A percentile compares a stretch with the other conserved stretches of the same genome.
Evolutionary conservation across 2,888 invertebrate species (phyloP).

Genomic region (Sesamia inferens): DNA sequence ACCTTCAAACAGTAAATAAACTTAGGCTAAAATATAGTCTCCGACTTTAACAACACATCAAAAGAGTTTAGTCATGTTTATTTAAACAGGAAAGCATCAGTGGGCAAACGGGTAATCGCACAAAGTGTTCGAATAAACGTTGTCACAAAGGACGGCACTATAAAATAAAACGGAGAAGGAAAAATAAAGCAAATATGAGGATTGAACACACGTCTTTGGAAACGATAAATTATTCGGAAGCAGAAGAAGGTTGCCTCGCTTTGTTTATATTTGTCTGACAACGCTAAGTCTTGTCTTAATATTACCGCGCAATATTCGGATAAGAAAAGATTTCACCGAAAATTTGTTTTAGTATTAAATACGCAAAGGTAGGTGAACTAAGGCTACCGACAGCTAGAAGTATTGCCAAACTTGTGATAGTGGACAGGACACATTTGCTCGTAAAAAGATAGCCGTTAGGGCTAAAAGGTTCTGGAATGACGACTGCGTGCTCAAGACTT

Average conservation of each 20-base stretch:
- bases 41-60: constrained; percentile 33
- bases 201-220: constrained; percentile 75
- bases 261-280: constrained; percentile 78
- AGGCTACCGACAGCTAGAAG: neutral
- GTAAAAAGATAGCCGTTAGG: neutral
- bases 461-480: neutral
- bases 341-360: constrained; percentile 49
- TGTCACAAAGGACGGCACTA: constrained; percentile 71
- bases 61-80: constrained; percentile 57
- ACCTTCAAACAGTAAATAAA: constrained; percentile 30
- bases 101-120: constrained; percentile 61
- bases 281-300: constrained; percentile 65
- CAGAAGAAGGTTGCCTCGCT: constrained; percentile 70
- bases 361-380: neutral
- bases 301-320: constrained; percentile 66
- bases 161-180: constrained; percentile 69
- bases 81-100: constrained; percentile 56
- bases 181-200: constrained; percentile 79
- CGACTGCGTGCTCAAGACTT: neutral
- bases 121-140: constrained; percentile 69
- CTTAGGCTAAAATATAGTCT: constrained; percentile 22
- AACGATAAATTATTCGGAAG: constrained; percentile 79
- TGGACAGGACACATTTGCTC: neutral
- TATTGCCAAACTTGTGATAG: neutral
- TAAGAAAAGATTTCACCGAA: constrained; percentile 61